Evolutionary conservation across 2,797 vertebrate genomes (phyloP), one percentile per base, ranked within the genome.

Genomic region (Gallirallus australis): DNA sequence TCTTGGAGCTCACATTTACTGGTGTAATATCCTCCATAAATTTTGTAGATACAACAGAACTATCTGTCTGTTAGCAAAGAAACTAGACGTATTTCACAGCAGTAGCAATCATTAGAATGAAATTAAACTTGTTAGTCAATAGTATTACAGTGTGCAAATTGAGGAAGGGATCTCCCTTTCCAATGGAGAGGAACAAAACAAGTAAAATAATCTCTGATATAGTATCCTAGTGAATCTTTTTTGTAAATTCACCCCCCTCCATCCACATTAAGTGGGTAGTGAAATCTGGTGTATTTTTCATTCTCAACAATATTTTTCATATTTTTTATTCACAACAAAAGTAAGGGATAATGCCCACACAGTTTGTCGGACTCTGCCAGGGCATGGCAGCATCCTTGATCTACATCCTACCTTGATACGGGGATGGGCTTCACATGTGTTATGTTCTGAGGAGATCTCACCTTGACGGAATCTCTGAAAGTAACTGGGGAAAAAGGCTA

Each of bases 71-170:
- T 89, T 94, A 93, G 90, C 77, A 93, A 90, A 93, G 93, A 86
- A 96, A 85, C 77, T 39, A 89, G 81, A 73, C 60, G 71, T 64
- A 85, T 90, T 94, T 94, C 90, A 92, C 10, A 5, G 81, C 73
- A 60, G 78, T 35, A 90, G 71, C 42, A 84, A 91, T 79, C 66
- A 84, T 83, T 84, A 94, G 82, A 96, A 91, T 53, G 66, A 93
- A 95, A 96, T 95, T 94, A 94, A 82, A 76, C 77, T 68, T 96
- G 82, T 94, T 95, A 95, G 90, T 95, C 94, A 94, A 92, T 65
- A 90, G 61, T n/a, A 53, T 47, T 89, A 71, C 33, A 92, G 50
- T 27, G 57, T 57, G 71, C 50, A 87, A 94, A 95, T 33, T 70
- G 71, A 89, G 80, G 60, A 90, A 73, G 37, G 40, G 45, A 65